A percentile compares a stretch with the other conserved stretches of the same genome.
phyloP scores from a whole-genome alignment of 2,888 invertebrate genomes.

The Eristalis tenax region DNA sequence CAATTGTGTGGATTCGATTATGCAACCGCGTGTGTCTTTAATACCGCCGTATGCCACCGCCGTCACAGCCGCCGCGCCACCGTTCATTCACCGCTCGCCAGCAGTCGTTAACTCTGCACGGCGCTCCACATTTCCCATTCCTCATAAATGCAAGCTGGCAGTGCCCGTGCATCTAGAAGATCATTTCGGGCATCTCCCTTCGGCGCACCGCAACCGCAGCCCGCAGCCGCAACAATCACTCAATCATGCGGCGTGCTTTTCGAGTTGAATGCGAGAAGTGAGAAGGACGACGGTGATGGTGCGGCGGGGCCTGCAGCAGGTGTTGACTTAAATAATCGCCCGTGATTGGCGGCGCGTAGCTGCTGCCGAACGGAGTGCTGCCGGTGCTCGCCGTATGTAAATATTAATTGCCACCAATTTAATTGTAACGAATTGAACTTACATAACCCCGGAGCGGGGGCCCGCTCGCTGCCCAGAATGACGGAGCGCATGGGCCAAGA shows the following conservation, averaged over 20 bases:
- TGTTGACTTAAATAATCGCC: constrained; percentile 39
- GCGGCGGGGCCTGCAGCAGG: constrained; percentile 15
- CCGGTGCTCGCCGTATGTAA: constrained; percentile 34
- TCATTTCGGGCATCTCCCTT: not conserved
- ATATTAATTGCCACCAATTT: constrained; percentile 64
- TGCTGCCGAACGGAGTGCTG: not conserved
- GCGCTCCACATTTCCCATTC: constrained; percentile 34
- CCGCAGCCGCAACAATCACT: constrained; percentile 51
- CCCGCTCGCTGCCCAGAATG: constrained; percentile 31
- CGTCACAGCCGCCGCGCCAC: not conserved
- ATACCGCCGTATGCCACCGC: not conserved
- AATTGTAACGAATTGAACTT: constrained; percentile 60
- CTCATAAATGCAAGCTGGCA: constrained; percentile 18
- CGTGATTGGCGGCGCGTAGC: constrained; percentile 33
- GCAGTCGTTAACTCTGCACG: constrained; percentile 13
- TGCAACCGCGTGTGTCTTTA: constrained; percentile 12
- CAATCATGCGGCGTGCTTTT: constrained; percentile 30
- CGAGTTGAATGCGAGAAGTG: constrained; percentile 4
- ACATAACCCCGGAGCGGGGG: constrained; percentile 45
- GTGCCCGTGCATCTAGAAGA: not conserved
- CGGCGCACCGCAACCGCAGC: not conserved
- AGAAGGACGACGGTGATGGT: not conserved
- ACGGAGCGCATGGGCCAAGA: constrained; percentile 22
- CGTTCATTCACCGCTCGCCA: not conserved
- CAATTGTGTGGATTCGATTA: constrained; percentile 35